Evolutionary conservation across 2,113 vertebrate species (phyloP).

Genomic region (Zonotrichia leucophrys): DNA sequence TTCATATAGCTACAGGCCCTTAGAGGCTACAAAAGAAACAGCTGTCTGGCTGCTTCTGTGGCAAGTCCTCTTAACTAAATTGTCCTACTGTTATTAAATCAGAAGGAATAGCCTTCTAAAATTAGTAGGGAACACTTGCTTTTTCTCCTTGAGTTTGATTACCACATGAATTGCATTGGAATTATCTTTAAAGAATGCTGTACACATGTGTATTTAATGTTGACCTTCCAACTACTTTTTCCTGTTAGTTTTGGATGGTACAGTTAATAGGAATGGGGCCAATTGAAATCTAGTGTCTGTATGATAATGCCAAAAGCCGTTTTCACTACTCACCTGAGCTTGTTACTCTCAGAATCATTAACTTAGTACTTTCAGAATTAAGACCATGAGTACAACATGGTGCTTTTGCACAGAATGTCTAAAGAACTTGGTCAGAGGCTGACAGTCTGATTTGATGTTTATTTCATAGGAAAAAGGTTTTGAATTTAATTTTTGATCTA

Average conservation of each 20-base stretch:
- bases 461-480: neutral
- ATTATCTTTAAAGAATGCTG: neutral
- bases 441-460: neutral
- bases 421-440: neutral
- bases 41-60: conserved; percentile 8
- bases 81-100: neutral
- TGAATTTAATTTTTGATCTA: neutral
- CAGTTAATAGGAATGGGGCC: neutral
- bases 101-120: neutral
- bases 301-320: neutral
- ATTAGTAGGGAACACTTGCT: neutral
- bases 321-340: neutral
- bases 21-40: conserved; percentile 41
- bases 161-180: rapidly evolving
- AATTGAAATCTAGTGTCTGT: neutral
- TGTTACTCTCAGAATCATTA: neutral
- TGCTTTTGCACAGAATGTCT: neutral
- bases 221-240: neutral
- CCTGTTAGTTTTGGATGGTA: neutral
- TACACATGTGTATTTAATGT: neutral
- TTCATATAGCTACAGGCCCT: conserved; percentile 36
- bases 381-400: rapidly evolving
- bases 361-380: neutral
- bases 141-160: neutral
- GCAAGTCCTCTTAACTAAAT: neutral